phyloP scores from a whole-genome alignment of 2,888 invertebrate genomes.

The Terebella lapidaria region DNA sequence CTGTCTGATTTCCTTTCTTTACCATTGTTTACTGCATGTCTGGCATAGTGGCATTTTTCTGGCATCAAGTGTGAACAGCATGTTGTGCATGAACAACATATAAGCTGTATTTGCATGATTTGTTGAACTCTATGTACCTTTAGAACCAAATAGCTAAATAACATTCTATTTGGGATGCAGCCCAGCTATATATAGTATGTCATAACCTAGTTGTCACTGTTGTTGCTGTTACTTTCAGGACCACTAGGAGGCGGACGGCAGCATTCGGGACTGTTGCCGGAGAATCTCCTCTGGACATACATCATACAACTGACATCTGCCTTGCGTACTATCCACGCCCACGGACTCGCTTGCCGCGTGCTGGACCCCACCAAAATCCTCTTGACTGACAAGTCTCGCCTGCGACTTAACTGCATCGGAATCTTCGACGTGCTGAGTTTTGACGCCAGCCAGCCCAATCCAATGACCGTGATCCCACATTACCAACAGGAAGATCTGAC shows the following conservation, averaged over 20 bases:
- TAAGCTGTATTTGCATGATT: no score
- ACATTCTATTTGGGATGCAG: not conserved
- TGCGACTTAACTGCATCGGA: constrained; percentile 76
- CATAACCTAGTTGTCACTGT: not conserved
- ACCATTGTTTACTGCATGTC: no score
- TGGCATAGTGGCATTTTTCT: no score
- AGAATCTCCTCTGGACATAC: constrained; percentile 89
- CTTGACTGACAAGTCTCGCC: constrained; percentile 56
- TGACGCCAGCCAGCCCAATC: constrained; percentile 67
- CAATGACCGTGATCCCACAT: constrained; percentile 62
- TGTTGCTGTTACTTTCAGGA: not conserved
- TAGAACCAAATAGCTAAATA: no score
- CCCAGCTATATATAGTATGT: not conserved
- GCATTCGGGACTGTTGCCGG: constrained; percentile 78
- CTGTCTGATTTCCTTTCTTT: no score
- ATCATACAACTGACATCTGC: constrained; percentile 93
- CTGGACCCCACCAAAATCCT: constrained; percentile 86
- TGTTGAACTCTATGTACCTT: no score
- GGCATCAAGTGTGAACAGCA: no score
- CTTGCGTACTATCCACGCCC: constrained; percentile 80
- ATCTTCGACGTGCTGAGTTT: constrained; percentile 73
- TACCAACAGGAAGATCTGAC: constrained; percentile 89
- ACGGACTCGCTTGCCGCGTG: constrained; percentile 72
- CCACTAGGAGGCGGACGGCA: constrained; percentile 52
- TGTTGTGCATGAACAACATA: no score